These are phyloP conservation scores for Catocala fraxini DNA, from an alignment of 2,888 invertebrate species.

Conservation along the genomic window DNA sequence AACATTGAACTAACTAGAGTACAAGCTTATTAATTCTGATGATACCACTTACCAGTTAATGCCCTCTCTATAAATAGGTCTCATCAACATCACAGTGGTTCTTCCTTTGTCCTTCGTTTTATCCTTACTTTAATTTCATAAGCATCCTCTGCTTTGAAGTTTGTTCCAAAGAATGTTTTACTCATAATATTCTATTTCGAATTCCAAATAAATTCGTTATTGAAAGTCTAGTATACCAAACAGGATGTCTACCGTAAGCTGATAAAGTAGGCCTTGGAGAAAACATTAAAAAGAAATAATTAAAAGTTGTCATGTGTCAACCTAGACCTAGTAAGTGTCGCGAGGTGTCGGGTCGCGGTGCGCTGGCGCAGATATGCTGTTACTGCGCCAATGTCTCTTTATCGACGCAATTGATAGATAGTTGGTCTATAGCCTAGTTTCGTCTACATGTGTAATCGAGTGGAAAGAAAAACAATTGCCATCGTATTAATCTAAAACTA, in stretches of 20 bases:
- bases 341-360: slow-evolving; percentile 22
- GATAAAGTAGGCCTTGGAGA: slow-evolving; percentile 23
- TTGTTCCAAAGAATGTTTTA: too few relatives aligned
- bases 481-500: neutral
- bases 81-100: too few relatives aligned
- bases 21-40: too few relatives aligned
- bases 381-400: slow-evolving; percentile 35
- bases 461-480: neutral
- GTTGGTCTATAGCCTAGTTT: slow-evolving; percentile 35
- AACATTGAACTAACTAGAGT: too few relatives aligned
- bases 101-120: too few relatives aligned
- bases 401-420: neutral
- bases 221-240: neutral
- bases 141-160: too few relatives aligned
- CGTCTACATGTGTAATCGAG: neutral
- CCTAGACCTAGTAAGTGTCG: slow-evolving; percentile 42
- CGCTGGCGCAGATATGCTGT: slow-evolving; percentile 18
- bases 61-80: too few relatives aligned
- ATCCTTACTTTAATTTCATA: too few relatives aligned
- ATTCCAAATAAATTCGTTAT: too few relatives aligned
- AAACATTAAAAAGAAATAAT: slow-evolving; percentile 24
- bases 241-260: slow-evolving; percentile 28
- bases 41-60: too few relatives aligned
- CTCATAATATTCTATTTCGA: too few relatives aligned
- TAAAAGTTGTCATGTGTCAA: slow-evolving; percentile 15